phyloP scores from a whole-genome alignment of 2,113 vertebrate species.

The Meles meles region DNA sequence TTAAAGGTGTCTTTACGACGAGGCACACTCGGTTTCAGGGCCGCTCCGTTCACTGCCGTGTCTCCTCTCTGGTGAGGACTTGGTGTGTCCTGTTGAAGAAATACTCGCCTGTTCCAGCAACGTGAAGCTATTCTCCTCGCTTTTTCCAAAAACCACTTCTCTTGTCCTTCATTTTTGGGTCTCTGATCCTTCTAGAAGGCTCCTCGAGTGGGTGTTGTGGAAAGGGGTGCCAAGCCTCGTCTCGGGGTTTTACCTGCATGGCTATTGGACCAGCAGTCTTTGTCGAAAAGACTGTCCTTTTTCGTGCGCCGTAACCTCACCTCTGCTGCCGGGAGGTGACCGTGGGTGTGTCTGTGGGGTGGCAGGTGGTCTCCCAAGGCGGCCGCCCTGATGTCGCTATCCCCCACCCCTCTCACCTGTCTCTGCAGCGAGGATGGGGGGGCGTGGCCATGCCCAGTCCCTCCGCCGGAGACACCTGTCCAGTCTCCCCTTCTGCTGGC shows the following conservation, averaged over 20 bases:
- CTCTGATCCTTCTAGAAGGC: background rate
- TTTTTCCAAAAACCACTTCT: background rate
- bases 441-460: background rate
- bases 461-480: fast-evolving
- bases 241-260: background rate
- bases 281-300: background rate
- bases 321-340: background rate
- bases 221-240: background rate
- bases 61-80: background rate
- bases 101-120: background rate
- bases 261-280: background rate
- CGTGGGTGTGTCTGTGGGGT: fast-evolving
- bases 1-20: background rate
- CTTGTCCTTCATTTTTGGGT: background rate
- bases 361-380: background rate
- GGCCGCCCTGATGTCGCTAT: background rate
- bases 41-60: background rate
- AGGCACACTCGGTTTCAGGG: background rate
- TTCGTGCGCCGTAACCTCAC: fast-evolving
- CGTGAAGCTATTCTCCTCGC: background rate
- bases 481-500: fast-evolving
- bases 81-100: background rate
- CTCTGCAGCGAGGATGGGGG: fast-evolving
- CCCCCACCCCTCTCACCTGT: background rate
- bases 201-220: background rate